Conservation (phyloP, 2,888 invertebrate genomes). For the Acrobasis consociella region DNA sequence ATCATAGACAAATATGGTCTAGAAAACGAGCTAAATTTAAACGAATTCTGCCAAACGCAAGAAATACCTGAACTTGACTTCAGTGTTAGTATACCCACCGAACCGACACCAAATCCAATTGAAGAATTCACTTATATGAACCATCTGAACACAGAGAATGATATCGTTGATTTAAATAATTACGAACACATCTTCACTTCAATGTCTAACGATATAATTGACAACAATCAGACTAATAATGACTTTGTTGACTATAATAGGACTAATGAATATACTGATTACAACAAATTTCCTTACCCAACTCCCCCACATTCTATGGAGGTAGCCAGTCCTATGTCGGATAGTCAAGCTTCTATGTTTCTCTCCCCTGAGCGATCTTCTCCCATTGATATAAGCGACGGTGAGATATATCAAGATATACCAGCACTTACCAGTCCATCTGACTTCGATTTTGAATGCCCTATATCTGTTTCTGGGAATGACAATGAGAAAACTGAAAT, state of each 20-base stretch:
- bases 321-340: conserved; percentile 57
- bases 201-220: conserved; percentile 11
- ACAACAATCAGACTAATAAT: neutral
- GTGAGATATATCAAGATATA: conserved; percentile 65
- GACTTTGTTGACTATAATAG: neutral
- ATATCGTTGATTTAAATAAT: neutral
- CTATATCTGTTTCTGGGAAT: conserved; percentile 7
- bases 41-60: conserved; percentile 37
- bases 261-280: neutral
- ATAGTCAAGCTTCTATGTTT: conserved; percentile 48
- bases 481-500: conserved; percentile 34
- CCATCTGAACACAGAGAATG: conserved; percentile 30
- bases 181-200: conserved; percentile 39
- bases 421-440: conserved; percentile 33
- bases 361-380: conserved; percentile 57
- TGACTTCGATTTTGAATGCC: conserved; percentile 34
- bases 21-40: conserved; percentile 22
- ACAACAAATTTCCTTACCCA: conserved; percentile 41
- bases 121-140: conserved; percentile 40
- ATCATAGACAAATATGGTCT: conserved; percentile 39
- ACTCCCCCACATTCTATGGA: conserved; percentile 66
- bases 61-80: conserved; percentile 16
- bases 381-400: conserved; percentile 55
- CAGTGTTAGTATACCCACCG: neutral
- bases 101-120: conserved; percentile 36